phyloP scores from a whole-genome alignment of 2,888 invertebrate genomes.

The Phlogophora meticulosa region DNA sequence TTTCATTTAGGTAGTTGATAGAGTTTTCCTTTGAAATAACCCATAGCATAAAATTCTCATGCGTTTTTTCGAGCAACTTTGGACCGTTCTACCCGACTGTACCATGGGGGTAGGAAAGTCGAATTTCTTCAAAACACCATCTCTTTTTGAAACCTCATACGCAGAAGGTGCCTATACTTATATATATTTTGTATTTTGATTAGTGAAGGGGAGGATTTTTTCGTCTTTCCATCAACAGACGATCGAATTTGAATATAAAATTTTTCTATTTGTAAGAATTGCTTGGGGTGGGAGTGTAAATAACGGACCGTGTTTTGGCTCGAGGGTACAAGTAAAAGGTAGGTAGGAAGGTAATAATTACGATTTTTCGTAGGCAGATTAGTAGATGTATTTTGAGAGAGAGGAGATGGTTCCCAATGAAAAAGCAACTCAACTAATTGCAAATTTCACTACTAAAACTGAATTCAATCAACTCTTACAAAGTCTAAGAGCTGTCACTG shows the following conservation, averaged over 20 bases:
- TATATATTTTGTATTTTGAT: conserved; percentile 66
- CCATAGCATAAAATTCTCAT: no score
- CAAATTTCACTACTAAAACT: no score
- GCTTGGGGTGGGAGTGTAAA: conserved; percentile 48
- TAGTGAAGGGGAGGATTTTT: conserved; percentile 70
- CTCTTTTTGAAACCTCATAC: conserved; percentile 82
- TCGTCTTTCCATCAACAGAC: conserved; percentile 67
- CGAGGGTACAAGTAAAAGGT: conserved; percentile 23
- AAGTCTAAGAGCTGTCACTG: no score
- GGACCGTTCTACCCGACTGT: conserved; percentile 66
- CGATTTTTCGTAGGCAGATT: not conserved
- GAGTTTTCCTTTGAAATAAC: not conserved
- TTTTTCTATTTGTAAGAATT: conserved; percentile 66
- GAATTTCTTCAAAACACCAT: conserved; percentile 84
- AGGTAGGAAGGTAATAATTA: conserved; percentile 1
- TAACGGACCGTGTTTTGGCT: conserved; percentile 42
- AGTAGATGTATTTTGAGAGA: not conserved
- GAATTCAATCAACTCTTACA: no score
- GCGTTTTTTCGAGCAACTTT: not conserved
- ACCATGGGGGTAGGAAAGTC: conserved; percentile 78
- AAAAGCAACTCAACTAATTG: no score
- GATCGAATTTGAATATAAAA: conserved; percentile 78
- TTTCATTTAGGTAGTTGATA: no score
- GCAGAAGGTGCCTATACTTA: conserved; percentile 62
- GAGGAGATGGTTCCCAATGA: no score